Evolutionary conservation across 2,113 vertebrate species (phyloP).

Genomic region (Xiphophorus hellerii): DNA sequence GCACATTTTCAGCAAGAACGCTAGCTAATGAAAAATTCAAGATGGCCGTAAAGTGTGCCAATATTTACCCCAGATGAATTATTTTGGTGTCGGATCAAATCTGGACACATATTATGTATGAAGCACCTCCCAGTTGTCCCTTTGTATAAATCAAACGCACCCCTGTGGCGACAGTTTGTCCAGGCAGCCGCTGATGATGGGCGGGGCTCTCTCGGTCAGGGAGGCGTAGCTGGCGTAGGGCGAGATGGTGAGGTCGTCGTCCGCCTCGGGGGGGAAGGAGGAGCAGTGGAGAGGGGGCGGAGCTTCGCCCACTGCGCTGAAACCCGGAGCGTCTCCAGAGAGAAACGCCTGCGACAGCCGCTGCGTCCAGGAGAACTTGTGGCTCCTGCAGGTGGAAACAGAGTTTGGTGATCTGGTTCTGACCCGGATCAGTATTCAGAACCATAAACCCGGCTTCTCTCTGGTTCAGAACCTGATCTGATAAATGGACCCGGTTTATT

Average conservation of each 20-base stretch:
- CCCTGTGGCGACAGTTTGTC: constrained; percentile 98
- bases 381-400: constrained; percentile 44
- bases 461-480: too few species aligned
- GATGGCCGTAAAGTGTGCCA: too few species aligned
- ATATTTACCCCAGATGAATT: too few species aligned
- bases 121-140: background rate
- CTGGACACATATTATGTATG: background rate
- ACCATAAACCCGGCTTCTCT: too few species aligned
- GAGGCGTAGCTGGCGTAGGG: constrained; percentile 95
- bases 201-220: constrained; percentile 79
- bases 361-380: constrained; percentile 55
- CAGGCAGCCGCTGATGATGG: constrained; percentile 91
- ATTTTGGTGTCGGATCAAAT: too few species aligned
- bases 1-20: too few species aligned
- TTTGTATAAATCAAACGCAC: constrained; percentile 68
- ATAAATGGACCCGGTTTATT: too few species aligned
- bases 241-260: constrained; percentile 92
- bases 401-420: background rate
- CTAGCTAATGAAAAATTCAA: too few species aligned
- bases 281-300: constrained; percentile 28
- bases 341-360: constrained; percentile 68
- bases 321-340: constrained; percentile 79
- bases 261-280: constrained; percentile 77
- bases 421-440: too few species aligned
- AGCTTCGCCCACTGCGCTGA: constrained; percentile 86